These are phyloP conservation scores for Syrmaticus mikado DNA, from an alignment of 2,113 vertebrate genomes.

Conservation along the genomic window DNA sequence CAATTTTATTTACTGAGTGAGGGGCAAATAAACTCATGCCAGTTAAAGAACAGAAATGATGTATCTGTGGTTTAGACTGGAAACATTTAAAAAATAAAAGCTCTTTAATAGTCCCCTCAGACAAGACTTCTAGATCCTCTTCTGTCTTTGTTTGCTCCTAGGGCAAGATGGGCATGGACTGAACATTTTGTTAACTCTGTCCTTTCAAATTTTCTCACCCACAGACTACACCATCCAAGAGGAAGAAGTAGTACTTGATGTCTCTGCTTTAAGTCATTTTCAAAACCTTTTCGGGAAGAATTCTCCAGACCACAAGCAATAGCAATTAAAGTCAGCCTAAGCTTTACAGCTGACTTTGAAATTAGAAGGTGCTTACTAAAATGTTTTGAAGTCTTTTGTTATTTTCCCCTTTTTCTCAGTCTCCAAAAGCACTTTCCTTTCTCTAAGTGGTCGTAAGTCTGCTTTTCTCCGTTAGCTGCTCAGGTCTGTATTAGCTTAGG, in stretches of 20 bases:
- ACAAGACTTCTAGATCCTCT: constrained; percentile 7
- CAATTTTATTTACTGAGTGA: constrained; percentile 62
- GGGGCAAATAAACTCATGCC: constrained; percentile 59
- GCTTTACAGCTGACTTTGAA: constrained; percentile 2
- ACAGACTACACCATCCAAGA: neutral
- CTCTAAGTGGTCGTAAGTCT: neutral
- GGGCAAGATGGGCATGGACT: neutral
- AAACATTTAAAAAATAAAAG: constrained; percentile 62
- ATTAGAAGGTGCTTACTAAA: neutral
- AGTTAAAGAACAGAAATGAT: constrained; percentile 70
- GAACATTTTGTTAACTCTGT: neutral
- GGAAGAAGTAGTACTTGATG: neutral
- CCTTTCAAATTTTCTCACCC: constrained; percentile 6
- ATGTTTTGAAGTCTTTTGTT: neutral
- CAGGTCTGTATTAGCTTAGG: neutral
- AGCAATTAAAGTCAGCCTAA: neutral
- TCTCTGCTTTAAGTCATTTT: neutral
- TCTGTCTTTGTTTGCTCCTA: constrained; percentile 34
- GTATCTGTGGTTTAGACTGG: constrained; percentile 59
- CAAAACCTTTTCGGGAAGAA: neutral
- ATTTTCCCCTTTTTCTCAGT: neutral
- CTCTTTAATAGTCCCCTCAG: constrained; percentile 45
- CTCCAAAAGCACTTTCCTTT: neutral
- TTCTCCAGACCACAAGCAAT: neutral
- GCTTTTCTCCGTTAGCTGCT: neutral